phyloP scores from a whole-genome alignment of 2,888 invertebrate species.

The Rhimphoctona megacephalus region DNA sequence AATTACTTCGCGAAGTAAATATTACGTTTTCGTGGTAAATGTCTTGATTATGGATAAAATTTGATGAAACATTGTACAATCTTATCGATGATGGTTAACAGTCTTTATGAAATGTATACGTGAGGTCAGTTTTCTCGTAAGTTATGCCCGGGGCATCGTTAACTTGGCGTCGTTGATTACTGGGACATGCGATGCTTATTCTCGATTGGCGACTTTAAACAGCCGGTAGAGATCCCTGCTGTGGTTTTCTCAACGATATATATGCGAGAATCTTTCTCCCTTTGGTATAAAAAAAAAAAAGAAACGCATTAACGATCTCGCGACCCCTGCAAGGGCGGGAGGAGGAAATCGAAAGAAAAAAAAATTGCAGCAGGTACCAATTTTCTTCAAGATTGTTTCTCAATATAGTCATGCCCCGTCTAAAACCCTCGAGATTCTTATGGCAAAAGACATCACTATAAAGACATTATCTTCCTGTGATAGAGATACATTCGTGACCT shows the following conservation, averaged over 20 bases:
- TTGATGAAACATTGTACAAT: constrained; percentile 29
- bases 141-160: constrained; percentile 40
- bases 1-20: not conserved
- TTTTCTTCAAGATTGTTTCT: constrained; percentile 65
- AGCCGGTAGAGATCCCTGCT: constrained; percentile 25
- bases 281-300: constrained; percentile 49
- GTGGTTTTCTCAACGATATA: constrained; percentile 26
- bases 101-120: constrained; percentile 37
- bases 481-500: constrained; percentile 26
- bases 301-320: constrained; percentile 59
- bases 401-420: constrained; percentile 35
- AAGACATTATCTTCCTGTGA: constrained; percentile 44
- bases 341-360: constrained; percentile 1
- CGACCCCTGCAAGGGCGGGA: constrained; percentile 33
- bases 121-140: constrained; percentile 44
- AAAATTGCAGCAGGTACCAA: constrained; percentile 61
- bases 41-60: not conserved
- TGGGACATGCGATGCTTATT: constrained; percentile 53
- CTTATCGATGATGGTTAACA: constrained; percentile 21
- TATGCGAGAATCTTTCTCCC: constrained; percentile 26
- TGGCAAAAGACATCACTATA: constrained; percentile 44
- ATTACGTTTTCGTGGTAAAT: not conserved
- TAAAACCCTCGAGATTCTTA: constrained; percentile 9
- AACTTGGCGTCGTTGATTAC: constrained; percentile 48
- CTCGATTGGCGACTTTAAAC: constrained; percentile 57